Evolutionary conservation across 2,888 invertebrate genomes (phyloP).

Genomic region (Lathronympha strigana): DNA sequence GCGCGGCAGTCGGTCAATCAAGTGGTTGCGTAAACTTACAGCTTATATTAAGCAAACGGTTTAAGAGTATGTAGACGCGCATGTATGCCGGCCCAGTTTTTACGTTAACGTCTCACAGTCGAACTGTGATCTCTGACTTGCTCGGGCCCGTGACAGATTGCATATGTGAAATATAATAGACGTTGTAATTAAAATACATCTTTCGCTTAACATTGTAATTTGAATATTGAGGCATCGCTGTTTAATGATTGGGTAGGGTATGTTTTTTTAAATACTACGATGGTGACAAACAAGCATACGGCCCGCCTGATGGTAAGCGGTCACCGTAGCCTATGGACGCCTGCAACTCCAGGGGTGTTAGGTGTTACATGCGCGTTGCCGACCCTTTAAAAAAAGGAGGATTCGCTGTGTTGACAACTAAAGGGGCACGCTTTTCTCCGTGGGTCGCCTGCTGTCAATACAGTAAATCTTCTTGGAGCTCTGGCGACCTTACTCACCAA

Average conservation of each 20-base stretch:
- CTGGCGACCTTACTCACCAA: no score
- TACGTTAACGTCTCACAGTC: constrained; percentile 29
- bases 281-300: no score
- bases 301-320: no score
- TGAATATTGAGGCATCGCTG: constrained; percentile 1
- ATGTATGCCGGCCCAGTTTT: constrained; percentile 38
- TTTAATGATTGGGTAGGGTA: constrained; percentile 6
- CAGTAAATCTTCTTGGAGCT: no score
- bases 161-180: constrained; percentile 39
- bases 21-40: constrained; percentile 44
- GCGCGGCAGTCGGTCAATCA: constrained; percentile 48
- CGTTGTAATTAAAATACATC: constrained; percentile 20
- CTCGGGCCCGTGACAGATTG: constrained; percentile 15
- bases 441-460: no score
- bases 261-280: no score
- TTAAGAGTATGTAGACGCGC: constrained; percentile 47
- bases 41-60: constrained; percentile 47
- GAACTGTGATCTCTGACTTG: constrained; percentile 45
- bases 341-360: no score
- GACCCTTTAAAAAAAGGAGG: no score
- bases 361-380: no score
- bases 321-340: no score
- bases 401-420: no score
- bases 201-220: constrained; percentile 9
- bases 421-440: no score